Conservation (phyloP, 2,113 vertebrate species). For the Ahaetulla prasina region DNA sequence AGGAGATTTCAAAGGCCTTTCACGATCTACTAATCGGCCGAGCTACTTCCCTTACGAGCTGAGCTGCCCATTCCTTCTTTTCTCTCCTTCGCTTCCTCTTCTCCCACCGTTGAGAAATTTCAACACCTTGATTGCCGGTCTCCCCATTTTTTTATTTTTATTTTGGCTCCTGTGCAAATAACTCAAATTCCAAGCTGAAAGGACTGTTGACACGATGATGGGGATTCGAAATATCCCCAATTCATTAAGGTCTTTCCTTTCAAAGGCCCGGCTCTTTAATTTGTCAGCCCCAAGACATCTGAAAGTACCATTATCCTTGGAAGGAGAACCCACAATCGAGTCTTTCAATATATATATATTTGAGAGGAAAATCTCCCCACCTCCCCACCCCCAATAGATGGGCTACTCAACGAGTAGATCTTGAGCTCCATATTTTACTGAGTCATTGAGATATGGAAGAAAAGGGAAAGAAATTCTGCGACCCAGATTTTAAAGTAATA, state of each 20-base stretch:
- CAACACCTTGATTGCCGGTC: conserved; percentile 66
- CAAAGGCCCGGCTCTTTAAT: conserved; percentile 41
- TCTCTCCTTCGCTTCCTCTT: conserved; percentile 12
- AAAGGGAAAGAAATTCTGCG: not conserved
- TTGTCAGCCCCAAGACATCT: conserved; percentile 29
- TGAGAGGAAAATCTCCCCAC: no score
- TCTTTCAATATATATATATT: conserved; percentile 15
- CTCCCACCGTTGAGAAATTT: conserved; percentile 67
- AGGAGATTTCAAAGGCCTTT: not conserved
- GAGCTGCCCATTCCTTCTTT: not conserved
- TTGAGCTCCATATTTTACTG: no score
- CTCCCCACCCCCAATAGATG: no score
- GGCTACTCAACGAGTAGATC: no score
- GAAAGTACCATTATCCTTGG: conserved; percentile 59
- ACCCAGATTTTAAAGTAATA: not conserved
- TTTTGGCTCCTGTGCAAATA: conserved; percentile 71
- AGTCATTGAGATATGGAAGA: not conserved
- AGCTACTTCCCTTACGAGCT: not conserved
- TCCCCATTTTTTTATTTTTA: not conserved
- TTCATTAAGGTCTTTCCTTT: conserved; percentile 73
- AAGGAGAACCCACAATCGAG: conserved; percentile 38
- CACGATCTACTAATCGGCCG: not conserved
- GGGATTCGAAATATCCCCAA: conserved; percentile 68
- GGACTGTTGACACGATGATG: conserved; percentile 68
- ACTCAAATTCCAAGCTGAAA: conserved; percentile 78